Conservation (phyloP, 2,113 vertebrate genomes). For the Podarcis muralis region DNA sequence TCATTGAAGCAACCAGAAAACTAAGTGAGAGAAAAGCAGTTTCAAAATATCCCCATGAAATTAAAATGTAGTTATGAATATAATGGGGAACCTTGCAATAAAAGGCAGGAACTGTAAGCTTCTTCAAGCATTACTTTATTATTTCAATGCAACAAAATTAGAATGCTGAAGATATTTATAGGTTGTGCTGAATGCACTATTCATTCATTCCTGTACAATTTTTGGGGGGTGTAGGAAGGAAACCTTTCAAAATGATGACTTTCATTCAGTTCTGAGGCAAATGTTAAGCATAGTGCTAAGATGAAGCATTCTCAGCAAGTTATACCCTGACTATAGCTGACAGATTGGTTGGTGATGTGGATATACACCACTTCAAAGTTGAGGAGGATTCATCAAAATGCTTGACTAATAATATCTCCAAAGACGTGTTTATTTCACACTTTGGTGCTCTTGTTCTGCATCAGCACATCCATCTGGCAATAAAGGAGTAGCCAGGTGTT, state of each 20-base stretch:
- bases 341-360: conserved; percentile 44
- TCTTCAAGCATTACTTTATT: conserved; percentile 29
- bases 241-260: conserved; percentile 1
- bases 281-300: neutral
- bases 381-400: conserved; percentile 51
- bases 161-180: conserved; percentile 26
- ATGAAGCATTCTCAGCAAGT: conserved; percentile 29
- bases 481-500: conserved; percentile 65
- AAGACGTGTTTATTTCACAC: conserved; percentile 54
- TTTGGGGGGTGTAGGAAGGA: neutral
- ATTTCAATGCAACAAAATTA: conserved; percentile 23
- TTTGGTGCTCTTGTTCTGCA: conserved; percentile 59
- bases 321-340: neutral
- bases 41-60: conserved; percentile 26
- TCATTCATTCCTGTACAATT: conserved; percentile 23
- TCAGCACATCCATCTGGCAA: conserved; percentile 66
- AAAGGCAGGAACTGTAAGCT: conserved; percentile 24
- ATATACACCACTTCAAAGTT: conserved; percentile 45
- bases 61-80: neutral
- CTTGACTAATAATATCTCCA: conserved; percentile 47
- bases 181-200: conserved; percentile 8
- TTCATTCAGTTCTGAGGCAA: neutral
- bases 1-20: conserved; percentile 38
- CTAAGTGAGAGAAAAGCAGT: conserved; percentile 44
- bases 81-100: neutral